phyloP scores from a whole-genome alignment of 2,113 vertebrate genomes.

The Chitala chitala region DNA sequence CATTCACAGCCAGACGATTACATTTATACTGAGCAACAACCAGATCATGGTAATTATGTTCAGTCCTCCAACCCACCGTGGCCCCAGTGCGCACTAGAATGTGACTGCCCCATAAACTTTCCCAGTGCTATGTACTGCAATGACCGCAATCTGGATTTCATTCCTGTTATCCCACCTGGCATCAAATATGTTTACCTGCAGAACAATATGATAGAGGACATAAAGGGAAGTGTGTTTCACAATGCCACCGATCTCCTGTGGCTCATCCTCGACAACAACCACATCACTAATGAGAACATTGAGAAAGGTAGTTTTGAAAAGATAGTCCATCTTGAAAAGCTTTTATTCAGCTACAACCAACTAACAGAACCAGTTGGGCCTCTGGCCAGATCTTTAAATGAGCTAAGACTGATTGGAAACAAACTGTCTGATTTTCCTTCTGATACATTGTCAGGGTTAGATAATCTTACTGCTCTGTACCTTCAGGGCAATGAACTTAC shows the following conservation, averaged over 20 bases:
- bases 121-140: slow-evolving; percentile 91
- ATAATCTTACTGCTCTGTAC: slow-evolving; percentile 70
- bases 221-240: slow-evolving; percentile 80
- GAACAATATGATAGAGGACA: slow-evolving; percentile 79
- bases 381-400: slow-evolving; percentile 75
- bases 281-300: slow-evolving; percentile 79
- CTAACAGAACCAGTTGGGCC: slow-evolving; percentile 75
- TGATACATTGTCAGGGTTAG: slow-evolving; percentile 67
- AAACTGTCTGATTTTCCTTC: slow-evolving; percentile 73
- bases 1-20: background rate
- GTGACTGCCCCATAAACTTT: slow-evolving; percentile 76
- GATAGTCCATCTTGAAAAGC: slow-evolving; percentile 74
- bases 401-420: slow-evolving; percentile 77
- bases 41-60: slow-evolving; percentile 8
- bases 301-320: slow-evolving; percentile 78
- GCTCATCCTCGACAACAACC: slow-evolving; percentile 83
- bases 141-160: slow-evolving; percentile 76
- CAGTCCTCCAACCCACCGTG: background rate
- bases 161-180: slow-evolving; percentile 78
- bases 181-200: slow-evolving; percentile 93
- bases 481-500: slow-evolving; percentile 78
- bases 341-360: slow-evolving; percentile 83
- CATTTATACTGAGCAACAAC: background rate
- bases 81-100: slow-evolving; percentile 80
- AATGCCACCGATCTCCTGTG: slow-evolving; percentile 85